These are phyloP conservation scores for Ptilorrhoa leucosticta DNA, from an alignment of 2,113 vertebrate genomes.

Conservation along the genomic window DNA sequence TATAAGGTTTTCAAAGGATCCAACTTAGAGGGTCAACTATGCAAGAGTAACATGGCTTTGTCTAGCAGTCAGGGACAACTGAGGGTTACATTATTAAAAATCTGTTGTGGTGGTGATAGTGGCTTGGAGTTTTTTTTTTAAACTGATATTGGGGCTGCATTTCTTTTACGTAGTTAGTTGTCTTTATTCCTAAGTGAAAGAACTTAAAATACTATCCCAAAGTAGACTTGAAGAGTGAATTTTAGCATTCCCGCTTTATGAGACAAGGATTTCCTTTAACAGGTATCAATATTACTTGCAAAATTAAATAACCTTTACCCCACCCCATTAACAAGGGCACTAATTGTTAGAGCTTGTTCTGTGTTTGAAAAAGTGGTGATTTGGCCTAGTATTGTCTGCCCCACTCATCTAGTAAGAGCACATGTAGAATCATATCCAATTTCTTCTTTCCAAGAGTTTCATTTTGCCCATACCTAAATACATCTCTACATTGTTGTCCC, in stretches of 20 bases:
- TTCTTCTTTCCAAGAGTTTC: background rate
- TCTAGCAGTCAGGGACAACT: background rate
- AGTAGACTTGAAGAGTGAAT: background rate
- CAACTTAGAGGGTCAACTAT: background rate
- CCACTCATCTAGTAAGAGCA: background rate
- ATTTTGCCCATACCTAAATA: background rate
- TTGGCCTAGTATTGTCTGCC: background rate
- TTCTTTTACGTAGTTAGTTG: background rate
- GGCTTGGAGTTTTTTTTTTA: background rate
- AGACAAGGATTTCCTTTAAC: background rate
- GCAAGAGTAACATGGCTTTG: background rate
- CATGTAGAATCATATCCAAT: background rate
- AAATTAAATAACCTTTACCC: background rate
- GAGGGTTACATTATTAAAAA: background rate
- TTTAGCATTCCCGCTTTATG: background rate
- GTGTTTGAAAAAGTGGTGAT: background rate
- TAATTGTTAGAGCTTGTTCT: background rate
- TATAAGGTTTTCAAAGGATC: background rate
- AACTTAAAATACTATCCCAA: background rate
- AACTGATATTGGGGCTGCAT: background rate
- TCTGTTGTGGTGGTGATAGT: background rate
- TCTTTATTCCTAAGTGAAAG: background rate
- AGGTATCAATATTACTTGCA: background rate
- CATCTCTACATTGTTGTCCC: background rate
- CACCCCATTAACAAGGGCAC: background rate